phyloP scores from a whole-genome alignment of 1,140 invertebrate species.

The Muscidifurax raptorellus region DNA sequence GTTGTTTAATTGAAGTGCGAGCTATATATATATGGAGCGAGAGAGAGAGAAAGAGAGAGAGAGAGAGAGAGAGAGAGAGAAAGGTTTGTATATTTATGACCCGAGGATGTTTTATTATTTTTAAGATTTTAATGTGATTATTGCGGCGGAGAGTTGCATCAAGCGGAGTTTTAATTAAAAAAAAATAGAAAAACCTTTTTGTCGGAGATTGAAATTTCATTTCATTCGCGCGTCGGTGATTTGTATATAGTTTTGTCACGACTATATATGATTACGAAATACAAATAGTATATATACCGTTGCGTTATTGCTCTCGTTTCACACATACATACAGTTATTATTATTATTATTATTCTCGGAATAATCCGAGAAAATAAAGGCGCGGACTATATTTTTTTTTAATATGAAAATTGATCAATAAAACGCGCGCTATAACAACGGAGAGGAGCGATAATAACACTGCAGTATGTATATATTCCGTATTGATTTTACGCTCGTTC shows the following conservation, averaged over 20 bases:
- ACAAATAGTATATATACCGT: not conserved
- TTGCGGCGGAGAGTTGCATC: not conserved
- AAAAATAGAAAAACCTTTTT: not conserved
- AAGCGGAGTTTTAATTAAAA: not conserved
- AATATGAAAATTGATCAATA: not conserved
- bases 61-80: not conserved
- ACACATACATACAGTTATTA: not conserved
- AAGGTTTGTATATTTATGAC: not conserved
- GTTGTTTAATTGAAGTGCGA: not conserved
- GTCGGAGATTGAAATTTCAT: not conserved
- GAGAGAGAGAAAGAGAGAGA: not conserved
- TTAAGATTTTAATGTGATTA: not conserved
- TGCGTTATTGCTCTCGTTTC: too few species aligned
- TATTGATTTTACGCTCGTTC: not conserved
- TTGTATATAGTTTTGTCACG: not conserved
- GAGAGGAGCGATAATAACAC: too few species aligned
- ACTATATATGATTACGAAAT: not conserved
- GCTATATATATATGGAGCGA: too few species aligned
- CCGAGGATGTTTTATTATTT: not conserved
- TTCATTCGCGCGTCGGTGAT: not conserved
- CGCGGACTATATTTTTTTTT: not conserved
- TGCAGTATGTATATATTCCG: too few species aligned
- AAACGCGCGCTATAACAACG: not conserved
- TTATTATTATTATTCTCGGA: too few species aligned
- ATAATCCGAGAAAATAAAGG: too few species aligned